Base-by-base conservation (phyloP, 2,888 invertebrate species). In the Limnephilus marmoratus region DNA sequence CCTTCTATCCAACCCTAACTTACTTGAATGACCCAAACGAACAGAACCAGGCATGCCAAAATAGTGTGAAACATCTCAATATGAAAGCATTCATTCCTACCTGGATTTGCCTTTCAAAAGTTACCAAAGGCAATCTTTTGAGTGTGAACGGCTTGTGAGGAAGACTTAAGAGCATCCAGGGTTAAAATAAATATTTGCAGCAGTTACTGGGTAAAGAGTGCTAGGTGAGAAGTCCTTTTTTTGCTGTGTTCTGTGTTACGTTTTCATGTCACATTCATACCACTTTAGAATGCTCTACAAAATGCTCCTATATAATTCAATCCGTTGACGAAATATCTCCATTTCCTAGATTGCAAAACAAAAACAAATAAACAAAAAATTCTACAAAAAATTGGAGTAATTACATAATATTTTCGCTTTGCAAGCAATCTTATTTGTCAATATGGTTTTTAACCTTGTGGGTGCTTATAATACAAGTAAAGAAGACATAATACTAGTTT, bases 221-320 rank as follows among this genome's bases (percentile, higher is more conserved):
- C 68, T 18, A 68, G 24, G 68, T 68, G 68, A 24, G 68, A 68
- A 24, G 68, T 68, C 68, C n/a, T n/a, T 24, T 68, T 68, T n/a
- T 68, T 68, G 24, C 68, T 68, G 68, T n/a, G 24, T n/a, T 24
- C 24, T 24, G 24, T 68, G 68, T 68, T 68, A 68, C 4, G 24
- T 18, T 68, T 68, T 68, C 68, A 68, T 24, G 9, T 68, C 68
- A 24, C 68, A 68, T 68, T 68, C 68, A 68, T 68, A 68, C n/a
- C 68, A 68, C 7, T 24, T 68, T 68, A 68, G 68, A 68, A 68
- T 82, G 13, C 34, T 82, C 9, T 34, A 82, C 34, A 82, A 82
- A 82, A 82, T 82, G 82, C 82, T 82, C 34, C 82, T 82, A 82
- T 82, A 82, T 15, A 82, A 82, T 34, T 82, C 82, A 82, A 82